These are phyloP conservation scores for Drosophila meridionalis DNA, from an alignment of 2,888 invertebrate genomes.

Conservation along the genomic window DNA sequence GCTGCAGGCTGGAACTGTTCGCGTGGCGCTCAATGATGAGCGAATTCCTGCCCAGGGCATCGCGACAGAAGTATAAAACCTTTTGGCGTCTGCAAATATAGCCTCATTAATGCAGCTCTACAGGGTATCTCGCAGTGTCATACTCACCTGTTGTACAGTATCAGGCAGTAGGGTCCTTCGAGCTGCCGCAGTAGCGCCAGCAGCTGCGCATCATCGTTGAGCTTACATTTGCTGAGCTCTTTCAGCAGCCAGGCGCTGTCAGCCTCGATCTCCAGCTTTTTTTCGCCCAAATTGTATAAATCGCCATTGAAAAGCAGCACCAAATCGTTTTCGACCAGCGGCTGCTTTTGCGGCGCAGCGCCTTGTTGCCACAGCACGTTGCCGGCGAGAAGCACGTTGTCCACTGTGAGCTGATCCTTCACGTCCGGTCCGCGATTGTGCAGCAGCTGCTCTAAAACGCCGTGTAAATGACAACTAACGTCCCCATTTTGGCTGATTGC, in stretches of 20 bases:
- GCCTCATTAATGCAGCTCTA: not conserved
- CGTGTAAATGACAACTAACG: constrained; percentile 22
- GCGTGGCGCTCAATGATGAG: constrained; percentile 87
- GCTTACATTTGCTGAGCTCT: constrained; percentile 68
- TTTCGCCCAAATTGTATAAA: constrained; percentile 87
- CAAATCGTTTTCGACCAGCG: constrained; percentile 87
- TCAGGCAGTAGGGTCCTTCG: constrained; percentile 93
- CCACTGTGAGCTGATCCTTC: constrained; percentile 12
- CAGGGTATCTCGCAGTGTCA: not conserved
- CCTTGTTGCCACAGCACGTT: constrained; percentile 95
- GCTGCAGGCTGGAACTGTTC: constrained; percentile 34
- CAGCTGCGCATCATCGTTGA: constrained; percentile 65
- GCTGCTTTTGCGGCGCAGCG: constrained; percentile 88
- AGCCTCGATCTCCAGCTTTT: constrained; percentile 77
- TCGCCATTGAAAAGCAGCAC: constrained; percentile 96
- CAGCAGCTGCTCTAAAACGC: constrained; percentile 29
- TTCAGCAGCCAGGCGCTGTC: constrained; percentile 60
- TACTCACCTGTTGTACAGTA: constrained; percentile 88
- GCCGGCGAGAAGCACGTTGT: constrained; percentile 82
- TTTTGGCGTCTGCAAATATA: constrained; percentile 80
- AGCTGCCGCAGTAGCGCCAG: constrained; percentile 86
- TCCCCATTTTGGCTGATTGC: constrained; percentile 26
- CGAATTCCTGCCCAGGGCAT: constrained; percentile 94
- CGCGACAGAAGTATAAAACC: constrained; percentile 92
- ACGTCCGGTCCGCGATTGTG: constrained; percentile 64